Base-by-base conservation (phyloP, 1,140 invertebrate species). In the Branchinecta lynchi region DNA sequence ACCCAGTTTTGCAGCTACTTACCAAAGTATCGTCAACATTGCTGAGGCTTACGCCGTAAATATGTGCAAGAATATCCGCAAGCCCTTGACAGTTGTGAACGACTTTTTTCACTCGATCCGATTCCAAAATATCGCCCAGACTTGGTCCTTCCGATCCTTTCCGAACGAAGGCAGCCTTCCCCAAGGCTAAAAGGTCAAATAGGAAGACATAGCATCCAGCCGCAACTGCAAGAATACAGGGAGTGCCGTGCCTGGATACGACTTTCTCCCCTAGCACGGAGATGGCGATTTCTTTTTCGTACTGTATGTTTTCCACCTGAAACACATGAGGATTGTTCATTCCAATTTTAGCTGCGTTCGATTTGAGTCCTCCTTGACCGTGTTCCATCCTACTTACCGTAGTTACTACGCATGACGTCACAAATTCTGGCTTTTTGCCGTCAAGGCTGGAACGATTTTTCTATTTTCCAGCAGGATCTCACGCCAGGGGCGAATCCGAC, bases 51-150 rank as follows among this genome's bases (percentile, higher is more conserved):
- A 60, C 51, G 12, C 12, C 12, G 17, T 60, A 60, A 20, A 60
- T 60, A 6, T 60, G 51, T 6, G 12, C 12, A 3, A 60, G 17
- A 60, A 20, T 60, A 60, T 60, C 51, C 2, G 51, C 12, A 15
- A 60, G 51, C 12, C 51, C 51, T 20, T 60, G 51, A 60, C 51
- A 60, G 17, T 60, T 60, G 17, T 60, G 51, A 60, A 60, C 51
- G 2, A 60, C 51, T 6, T 60, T 60, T 6, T 20, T 60, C 17
- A 60, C 17, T 20, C 17, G 51, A 12, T 60, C 51, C 6, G 51
- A 60, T 60, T 60, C 51, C 12, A 60, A 20, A 20, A 60, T 20
- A 60, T 60, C 51, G 12, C 17, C 17, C 12, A 60, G 12, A 60
- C 51, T 15, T 15, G 12, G 12, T 60, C 12, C 12, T 20, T 60